Conservation (phyloP, 2,113 vertebrate genomes). For the Chroicocephalus ridibundus region DNA sequence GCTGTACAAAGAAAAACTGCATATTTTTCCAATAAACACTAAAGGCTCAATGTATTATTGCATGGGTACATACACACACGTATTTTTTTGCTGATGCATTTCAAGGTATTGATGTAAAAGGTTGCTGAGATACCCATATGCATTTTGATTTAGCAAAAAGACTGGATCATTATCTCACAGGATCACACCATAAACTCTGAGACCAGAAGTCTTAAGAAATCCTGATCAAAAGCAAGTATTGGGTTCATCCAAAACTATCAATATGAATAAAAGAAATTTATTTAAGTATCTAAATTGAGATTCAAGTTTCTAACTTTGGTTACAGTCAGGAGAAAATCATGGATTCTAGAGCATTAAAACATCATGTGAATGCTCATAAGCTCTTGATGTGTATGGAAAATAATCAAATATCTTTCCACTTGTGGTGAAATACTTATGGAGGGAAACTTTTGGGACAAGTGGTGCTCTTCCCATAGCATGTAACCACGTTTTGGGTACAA, state of each 20-base stretch:
- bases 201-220: not conserved
- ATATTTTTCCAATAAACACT: not conserved
- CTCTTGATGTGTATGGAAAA: not conserved
- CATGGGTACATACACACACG: not conserved
- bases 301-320: not conserved
- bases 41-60: not conserved
- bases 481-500: not conserved
- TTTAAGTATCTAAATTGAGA: not conserved
- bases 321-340: not conserved
- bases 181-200: not conserved
- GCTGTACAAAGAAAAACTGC: not conserved
- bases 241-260: rapidly evolving
- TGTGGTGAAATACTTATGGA: not conserved
- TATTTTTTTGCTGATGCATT: not conserved
- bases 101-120: not conserved
- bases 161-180: not conserved
- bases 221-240: not conserved
- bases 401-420: not conserved
- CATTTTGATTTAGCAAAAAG: not conserved
- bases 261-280: not conserved
- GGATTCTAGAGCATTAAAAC: not conserved
- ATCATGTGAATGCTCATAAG: not conserved
- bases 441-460: not conserved
- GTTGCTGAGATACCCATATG: not conserved
- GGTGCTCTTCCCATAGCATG: not conserved